Base-by-base conservation (phyloP, 2,113 vertebrate genomes). In the Lipophrys pholis region DNA sequence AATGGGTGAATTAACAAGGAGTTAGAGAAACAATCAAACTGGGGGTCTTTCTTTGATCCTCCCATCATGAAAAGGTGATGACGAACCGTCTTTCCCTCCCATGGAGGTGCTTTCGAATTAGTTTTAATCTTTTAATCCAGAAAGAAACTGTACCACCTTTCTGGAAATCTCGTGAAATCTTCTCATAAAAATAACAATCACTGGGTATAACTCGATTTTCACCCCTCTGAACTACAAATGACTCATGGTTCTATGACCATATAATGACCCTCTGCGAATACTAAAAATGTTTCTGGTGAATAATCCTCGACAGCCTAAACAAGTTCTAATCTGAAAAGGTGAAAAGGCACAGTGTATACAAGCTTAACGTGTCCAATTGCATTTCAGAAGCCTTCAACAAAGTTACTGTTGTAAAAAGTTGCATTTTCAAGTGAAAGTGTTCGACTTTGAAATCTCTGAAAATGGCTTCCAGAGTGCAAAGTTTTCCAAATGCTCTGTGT, bases 1-100 rank as follows among this genome's bases (percentile, higher is more conserved):
- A 73, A 88, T 81, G 78, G 76, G 77, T 89, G 92, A 90, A 79
- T 88, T 80, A 78, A 87, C 78, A 75, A 66, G 69, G 30, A 82
- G 74, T 82, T 63, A 55, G 77, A 77, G 81, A 64, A 81, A 78
- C 69, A 73, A 73, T 58, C 59, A 48, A 16, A 48, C 58, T 17
- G 55, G 36, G 36, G 48, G 49, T 41, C 36, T 9, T 39, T 46
- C 76, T 88, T 88, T 87, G 76, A 89, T 89, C 88, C 79, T 76
- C 83, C 73, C 49, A 45, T 82, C 81, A 36, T 77, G 73, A 54
- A 49, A 56, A 69, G 11, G 12, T 59, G 63, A 57, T 58, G 69
- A 55, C 7, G 49, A 30, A 50, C 54, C 6, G 50, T 16, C 35
- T 76, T 74, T 69, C 60, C 62, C 49, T 59, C 35, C 21, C 21